Evolutionary conservation across 1,140 invertebrate genomes (phyloP).

Genomic region (Zelostemma sp.): DNA sequence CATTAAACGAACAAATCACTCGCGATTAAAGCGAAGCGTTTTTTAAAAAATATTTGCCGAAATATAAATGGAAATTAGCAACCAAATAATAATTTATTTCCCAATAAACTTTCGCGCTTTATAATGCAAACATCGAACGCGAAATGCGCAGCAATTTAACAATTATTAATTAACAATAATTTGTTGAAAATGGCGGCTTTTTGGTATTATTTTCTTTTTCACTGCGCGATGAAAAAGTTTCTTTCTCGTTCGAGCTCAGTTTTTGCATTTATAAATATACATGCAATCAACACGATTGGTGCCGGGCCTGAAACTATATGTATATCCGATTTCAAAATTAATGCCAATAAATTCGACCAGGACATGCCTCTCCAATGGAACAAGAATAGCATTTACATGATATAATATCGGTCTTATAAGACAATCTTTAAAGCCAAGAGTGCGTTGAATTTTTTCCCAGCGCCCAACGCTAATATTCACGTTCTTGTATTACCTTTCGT

Average conservation of each 20-base stretch:
- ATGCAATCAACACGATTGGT: slow-evolving; percentile 29
- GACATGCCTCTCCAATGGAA: slow-evolving; percentile 52
- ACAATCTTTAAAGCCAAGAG: not conserved
- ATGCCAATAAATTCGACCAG: slow-evolving; percentile 56
- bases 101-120: no score
- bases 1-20: slow-evolving; percentile 48
- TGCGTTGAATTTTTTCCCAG: slow-evolving; percentile 16
- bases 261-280: slow-evolving; percentile 25
- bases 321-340: slow-evolving; percentile 59
- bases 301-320: slow-evolving; percentile 18
- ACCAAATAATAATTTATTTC: slow-evolving; percentile 17
- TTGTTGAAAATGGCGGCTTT: no score
- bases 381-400: slow-evolving; percentile 38
- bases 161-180: no score
- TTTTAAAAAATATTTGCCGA: slow-evolving; percentile 11
- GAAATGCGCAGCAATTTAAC: not conserved
- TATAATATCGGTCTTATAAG: slow-evolving; percentile 38
- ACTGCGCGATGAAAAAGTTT: not conserved
- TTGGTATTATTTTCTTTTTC: not conserved
- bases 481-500: not conserved
- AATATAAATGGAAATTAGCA: not conserved
- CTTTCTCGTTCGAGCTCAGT: slow-evolving; percentile 30
- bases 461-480: not conserved
- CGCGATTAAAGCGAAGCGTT: slow-evolving; percentile 30
- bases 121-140: no score